Evolutionary conservation across 2,888 invertebrate genomes (phyloP).

Genomic region (Rotaria magnacalcarata): DNA sequence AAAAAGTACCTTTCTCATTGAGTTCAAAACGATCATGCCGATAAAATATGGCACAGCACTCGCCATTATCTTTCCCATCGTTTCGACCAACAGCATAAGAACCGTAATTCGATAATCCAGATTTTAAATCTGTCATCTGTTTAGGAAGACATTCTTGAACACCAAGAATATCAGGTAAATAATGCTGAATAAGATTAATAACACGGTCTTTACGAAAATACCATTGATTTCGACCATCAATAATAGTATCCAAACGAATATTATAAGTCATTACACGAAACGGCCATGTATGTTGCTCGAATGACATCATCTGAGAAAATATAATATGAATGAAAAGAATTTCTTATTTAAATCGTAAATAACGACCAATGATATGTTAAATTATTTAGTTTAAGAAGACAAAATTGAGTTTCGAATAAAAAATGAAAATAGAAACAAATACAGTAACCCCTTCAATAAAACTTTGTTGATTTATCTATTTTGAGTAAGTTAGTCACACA

Average conservation of each 20-base stretch:
- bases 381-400: no score
- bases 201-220: neutral
- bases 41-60: neutral
- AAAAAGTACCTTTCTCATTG: neutral
- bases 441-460: no score
- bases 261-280: neutral
- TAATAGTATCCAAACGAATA: neutral
- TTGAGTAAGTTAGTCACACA: neutral
- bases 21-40: conserved; percentile 2
- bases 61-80: neutral
- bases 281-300: neutral
- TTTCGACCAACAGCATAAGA: neutral
- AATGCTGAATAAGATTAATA: neutral
- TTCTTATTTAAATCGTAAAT: no score
- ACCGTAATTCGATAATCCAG: neutral
- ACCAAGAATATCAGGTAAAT: neutral
- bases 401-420: no score
- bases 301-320: neutral
- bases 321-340: no score
- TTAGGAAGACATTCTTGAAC: neutral
- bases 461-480: no score
- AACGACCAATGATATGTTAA: no score
- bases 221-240: neutral
- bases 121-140: neutral
- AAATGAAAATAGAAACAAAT: no score